Percentiles rank a stretch among this genome's conserved stretches.
phyloP scores from a whole-genome alignment of 2,113 vertebrate genomes.

The Petromus typicus region DNA sequence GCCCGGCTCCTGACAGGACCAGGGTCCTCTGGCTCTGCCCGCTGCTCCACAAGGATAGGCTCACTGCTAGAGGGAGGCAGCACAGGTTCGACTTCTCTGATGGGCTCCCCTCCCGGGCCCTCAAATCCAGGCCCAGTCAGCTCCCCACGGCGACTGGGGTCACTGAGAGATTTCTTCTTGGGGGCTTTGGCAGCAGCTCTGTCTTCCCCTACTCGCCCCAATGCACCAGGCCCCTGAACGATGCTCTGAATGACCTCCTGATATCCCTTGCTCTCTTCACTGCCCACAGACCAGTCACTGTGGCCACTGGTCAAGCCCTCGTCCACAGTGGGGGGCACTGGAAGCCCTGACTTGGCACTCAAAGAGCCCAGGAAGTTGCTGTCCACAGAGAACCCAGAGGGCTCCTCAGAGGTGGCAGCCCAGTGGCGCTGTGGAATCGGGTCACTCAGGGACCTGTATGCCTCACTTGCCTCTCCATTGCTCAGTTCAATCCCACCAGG shows the following conservation, averaged over 20 bases:
- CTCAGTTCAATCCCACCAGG: slow-evolving; percentile 90
- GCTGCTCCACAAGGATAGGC: slow-evolving; percentile 92
- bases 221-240: slow-evolving; percentile 93
- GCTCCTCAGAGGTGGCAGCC: slow-evolving; percentile 88
- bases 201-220: slow-evolving; percentile 93
- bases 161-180: slow-evolving; percentile 98
- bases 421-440: slow-evolving; percentile 96
- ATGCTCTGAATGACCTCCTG: slow-evolving; percentile 95
- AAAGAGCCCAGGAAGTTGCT: slow-evolving; percentile 96
- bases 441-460: slow-evolving; percentile 96
- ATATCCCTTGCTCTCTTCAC: slow-evolving; percentile 93
- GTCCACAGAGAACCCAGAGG: slow-evolving; percentile 94
- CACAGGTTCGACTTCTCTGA: slow-evolving; percentile 92
- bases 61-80: slow-evolving; percentile 96
- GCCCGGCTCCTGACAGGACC: slow-evolving; percentile 75
- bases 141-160: slow-evolving; percentile 96
- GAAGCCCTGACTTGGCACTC: slow-evolving; percentile 88
- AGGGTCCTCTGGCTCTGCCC: slow-evolving; percentile 83
- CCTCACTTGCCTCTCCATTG: slow-evolving; percentile 89
- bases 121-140: slow-evolving; percentile 84
- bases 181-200: slow-evolving; percentile 93
- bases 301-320: slow-evolving; percentile 90
- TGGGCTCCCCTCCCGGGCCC: slow-evolving; percentile 89
- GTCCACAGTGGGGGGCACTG: slow-evolving; percentile 84
- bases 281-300: slow-evolving; percentile 95